Conservation (phyloP, 2,888 invertebrate genomes). For the Hipparchia semele region DNA sequence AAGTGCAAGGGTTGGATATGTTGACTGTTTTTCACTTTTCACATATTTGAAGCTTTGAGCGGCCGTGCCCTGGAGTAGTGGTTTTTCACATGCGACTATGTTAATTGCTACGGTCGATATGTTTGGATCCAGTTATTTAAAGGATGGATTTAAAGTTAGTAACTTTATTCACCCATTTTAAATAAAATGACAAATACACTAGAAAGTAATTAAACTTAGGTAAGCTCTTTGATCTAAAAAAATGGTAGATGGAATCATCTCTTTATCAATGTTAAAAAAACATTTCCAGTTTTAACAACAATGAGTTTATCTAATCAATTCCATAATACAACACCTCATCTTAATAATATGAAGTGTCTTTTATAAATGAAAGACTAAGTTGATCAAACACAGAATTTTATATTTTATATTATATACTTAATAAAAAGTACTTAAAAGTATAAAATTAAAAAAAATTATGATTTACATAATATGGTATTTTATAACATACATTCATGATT, state of each 20-base stretch:
- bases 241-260: no score
- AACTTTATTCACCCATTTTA: not conserved
- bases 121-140: no score
- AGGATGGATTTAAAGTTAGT: no score
- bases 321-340: not conserved
- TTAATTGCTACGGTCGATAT: no score
- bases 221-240: no score
- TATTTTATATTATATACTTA: not conserved
- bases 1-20: no score
- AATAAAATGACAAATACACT: not conserved
- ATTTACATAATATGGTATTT: not conserved
- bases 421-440: not conserved
- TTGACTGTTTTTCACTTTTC: no score
- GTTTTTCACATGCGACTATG: no score
- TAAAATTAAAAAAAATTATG: not conserved
- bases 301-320: not conserved
- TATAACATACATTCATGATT: not conserved
- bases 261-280: not conserved
- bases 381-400: not conserved
- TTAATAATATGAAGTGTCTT: no score
- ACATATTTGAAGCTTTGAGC: no score
- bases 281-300: not conserved
- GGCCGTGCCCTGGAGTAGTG: no score
- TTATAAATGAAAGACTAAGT: not conserved
- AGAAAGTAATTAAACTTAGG: no score